These are phyloP conservation scores for Psettodes erumei DNA, from an alignment of 2,113 vertebrate genomes.

Conservation along the genomic window DNA sequence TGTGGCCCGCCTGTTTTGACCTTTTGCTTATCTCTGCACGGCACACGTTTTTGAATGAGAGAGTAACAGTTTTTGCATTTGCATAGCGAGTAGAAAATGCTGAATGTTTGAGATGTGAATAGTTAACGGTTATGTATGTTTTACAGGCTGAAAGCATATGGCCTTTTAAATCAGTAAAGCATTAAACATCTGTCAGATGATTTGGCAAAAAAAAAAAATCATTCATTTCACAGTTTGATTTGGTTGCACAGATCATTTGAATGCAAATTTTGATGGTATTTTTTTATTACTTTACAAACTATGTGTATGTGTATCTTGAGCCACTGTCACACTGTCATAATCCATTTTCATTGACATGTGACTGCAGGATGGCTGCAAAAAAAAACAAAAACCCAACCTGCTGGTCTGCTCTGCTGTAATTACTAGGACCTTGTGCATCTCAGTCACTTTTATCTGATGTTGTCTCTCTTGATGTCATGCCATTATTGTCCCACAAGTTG, in stretches of 20 bases:
- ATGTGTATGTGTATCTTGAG: conserved; percentile 8
- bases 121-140: conserved; percentile 45
- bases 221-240: conserved; percentile 5
- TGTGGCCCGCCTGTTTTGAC: conserved; percentile 46
- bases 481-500: neutral
- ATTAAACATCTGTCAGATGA: conserved; percentile 16
- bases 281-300: conserved; percentile 1
- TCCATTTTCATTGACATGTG: neutral
- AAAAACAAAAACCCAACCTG: no score
- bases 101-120: conserved; percentile 71
- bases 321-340: conserved; percentile 9
- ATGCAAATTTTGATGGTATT: conserved; percentile 27
- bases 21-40: conserved; percentile 65
- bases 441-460: conserved; percentile 13
- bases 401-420: conserved; percentile 6
- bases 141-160: conserved; percentile 33
- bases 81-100: conserved; percentile 53
- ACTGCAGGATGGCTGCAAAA: neutral
- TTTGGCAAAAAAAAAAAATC: conserved; percentile 26
- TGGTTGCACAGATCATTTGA: conserved; percentile 48
- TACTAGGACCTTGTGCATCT: neutral
- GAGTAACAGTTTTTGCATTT: conserved; percentile 43
- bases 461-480: conserved; percentile 7
- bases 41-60: conserved; percentile 57
- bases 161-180: conserved; percentile 48